Evolutionary conservation across 2,797 vertebrate species (phyloP).

Genomic region (Taenioides sp.): DNA sequence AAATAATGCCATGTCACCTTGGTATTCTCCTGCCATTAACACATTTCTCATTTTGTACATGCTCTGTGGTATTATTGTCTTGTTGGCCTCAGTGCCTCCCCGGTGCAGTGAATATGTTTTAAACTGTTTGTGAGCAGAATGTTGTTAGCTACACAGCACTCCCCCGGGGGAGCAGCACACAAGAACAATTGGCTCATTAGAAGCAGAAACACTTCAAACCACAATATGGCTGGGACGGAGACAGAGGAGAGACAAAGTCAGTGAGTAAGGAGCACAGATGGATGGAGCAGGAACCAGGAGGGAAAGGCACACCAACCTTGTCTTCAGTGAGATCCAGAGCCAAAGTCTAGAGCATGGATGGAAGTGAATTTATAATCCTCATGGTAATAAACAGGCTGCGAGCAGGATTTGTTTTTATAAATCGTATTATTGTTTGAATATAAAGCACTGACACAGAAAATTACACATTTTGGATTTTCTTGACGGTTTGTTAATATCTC

Average conservation of each 20-base stretch:
- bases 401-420: slow-evolving; percentile 27
- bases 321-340: slow-evolving; percentile 23
- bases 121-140: slow-evolving; percentile 67
- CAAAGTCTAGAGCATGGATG: slow-evolving; percentile 26
- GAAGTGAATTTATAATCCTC: slow-evolving; percentile 28
- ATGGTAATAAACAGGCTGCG: slow-evolving; percentile 15
- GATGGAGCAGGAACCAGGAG: slow-evolving; percentile 39
- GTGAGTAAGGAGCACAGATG: slow-evolving; percentile 55
- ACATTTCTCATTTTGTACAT: slow-evolving; percentile 69
- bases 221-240: slow-evolving; percentile 58
- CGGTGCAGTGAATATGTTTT: slow-evolving; percentile 66
- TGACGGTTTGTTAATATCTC: background rate
- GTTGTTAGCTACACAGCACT: slow-evolving; percentile 64
- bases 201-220: slow-evolving; percentile 64
- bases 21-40: slow-evolving; percentile 60
- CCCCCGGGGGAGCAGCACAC: slow-evolving; percentile 62
- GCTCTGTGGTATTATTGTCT: slow-evolving; percentile 67
- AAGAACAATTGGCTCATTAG: slow-evolving; percentile 75
- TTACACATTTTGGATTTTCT: slow-evolving; percentile 1
- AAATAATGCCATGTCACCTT: slow-evolving; percentile 65
- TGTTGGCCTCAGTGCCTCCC: slow-evolving; percentile 60
- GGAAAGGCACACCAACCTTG: slow-evolving; percentile 26
- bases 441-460: background rate
- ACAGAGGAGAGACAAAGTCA: slow-evolving; percentile 63
- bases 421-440: slow-evolving; percentile 28